Conservation (phyloP, 2,113 vertebrate genomes). For the Cinclus mexicanus region DNA sequence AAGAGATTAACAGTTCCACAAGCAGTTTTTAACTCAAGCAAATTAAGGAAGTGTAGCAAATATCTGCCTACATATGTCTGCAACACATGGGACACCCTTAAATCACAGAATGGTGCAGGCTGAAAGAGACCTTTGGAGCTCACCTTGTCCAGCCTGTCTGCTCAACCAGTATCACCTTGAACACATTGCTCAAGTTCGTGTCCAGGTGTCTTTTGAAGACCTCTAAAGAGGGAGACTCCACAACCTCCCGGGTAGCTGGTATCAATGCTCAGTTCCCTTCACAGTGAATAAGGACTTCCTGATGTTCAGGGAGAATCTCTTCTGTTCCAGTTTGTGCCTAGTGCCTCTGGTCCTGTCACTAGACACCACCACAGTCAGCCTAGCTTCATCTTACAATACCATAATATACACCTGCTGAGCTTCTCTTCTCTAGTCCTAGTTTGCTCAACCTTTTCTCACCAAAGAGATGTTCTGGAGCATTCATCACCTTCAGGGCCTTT, state of each 20-base stretch:
- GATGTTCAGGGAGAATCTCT: not conserved
- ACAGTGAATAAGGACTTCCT: not conserved
- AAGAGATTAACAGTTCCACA: not conserved
- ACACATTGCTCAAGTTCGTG: not conserved
- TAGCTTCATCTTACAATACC: not conserved
- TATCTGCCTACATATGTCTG: not conserved
- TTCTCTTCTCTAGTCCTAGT: not conserved
- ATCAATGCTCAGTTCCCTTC: not conserved
- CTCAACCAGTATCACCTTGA: not conserved
- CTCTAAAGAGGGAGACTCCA: not conserved
- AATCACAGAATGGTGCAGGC: not conserved
- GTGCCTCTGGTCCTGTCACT: not conserved
- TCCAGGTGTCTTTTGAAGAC: not conserved
- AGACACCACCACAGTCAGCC: not conserved
- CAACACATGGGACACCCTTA: not conserved
- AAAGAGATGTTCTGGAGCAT: not conserved
- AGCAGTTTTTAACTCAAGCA: not conserved
- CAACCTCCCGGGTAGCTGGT: not conserved
- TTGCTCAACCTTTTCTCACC: not conserved
- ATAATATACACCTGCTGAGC: fast-evolving
- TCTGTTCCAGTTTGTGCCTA: not conserved
- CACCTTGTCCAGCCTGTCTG: not conserved
- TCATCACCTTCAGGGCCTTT: not conserved
- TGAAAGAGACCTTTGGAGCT: not conserved
- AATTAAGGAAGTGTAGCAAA: not conserved